These are phyloP conservation scores for Candoia aspera DNA, from an alignment of 2,113 vertebrate genomes.

Conservation along the genomic window DNA sequence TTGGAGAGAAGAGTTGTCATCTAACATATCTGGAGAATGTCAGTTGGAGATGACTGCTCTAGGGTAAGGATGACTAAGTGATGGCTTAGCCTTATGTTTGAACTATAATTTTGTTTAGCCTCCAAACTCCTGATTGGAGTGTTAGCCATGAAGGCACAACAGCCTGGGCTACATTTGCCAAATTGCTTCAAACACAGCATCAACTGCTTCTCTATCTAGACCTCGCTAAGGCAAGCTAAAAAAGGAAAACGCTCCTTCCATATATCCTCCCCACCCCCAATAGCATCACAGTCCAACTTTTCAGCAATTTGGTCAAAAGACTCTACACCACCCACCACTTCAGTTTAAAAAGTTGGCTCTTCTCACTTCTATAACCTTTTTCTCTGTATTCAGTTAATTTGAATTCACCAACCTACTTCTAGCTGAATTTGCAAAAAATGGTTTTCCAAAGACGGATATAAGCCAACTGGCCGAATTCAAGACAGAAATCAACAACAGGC, in stretches of 20 bases:
- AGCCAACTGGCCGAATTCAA: background rate
- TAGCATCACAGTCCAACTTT: background rate
- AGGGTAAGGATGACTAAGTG: background rate
- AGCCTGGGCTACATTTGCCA: background rate
- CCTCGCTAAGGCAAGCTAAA: background rate
- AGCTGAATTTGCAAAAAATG: background rate
- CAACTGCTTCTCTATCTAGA: background rate
- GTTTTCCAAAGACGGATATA: background rate
- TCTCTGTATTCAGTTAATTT: background rate
- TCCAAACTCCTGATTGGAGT: background rate
- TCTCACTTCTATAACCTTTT: background rate
- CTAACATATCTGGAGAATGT: background rate
- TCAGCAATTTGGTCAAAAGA: background rate
- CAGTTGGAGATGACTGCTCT: background rate
- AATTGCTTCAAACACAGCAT: background rate
- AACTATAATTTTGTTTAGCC: background rate
- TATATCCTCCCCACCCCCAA: background rate
- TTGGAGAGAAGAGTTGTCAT: background rate
- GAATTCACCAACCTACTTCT: background rate
- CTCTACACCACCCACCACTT: background rate
- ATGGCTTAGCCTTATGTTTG: background rate
- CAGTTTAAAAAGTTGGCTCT: background rate
- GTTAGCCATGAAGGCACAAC: background rate
- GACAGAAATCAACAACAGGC: background rate
- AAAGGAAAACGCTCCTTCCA: background rate